Evolutionary conservation across 2,888 invertebrate species (phyloP), one percentile per base, ranked within the genome.

Genomic region (Drosophila neonasuta): DNA sequence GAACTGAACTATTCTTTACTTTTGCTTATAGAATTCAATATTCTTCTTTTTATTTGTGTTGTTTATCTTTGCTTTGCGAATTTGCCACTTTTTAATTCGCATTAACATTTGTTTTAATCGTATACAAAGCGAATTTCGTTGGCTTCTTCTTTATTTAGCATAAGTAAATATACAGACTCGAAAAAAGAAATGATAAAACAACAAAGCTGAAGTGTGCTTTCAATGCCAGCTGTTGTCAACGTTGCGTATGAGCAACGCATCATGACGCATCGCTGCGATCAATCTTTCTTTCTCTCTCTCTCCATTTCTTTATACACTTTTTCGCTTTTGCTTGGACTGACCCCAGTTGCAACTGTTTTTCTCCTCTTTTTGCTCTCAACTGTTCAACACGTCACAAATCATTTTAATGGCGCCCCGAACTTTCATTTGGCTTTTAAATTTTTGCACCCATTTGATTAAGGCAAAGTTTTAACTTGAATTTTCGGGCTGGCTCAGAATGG

Each of bases 371-470:
- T 17, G 11, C 42, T 20, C 42, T 20, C 55, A 20, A 20, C 48
- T 36, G 15, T 9, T 58, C 39, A 42, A 55, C 69, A 51, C 69
- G 67, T 70, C 70, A 68, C 70, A 75, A 80, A 78, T 80, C 79
- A 80, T 83, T 83, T 78, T 75, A 65, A 77, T 79, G 74, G 60
- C 61, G 34, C 56, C 56, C 65, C 74, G 74, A 58, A 81, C 73
- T 70, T 64, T 68, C 59, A 75, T 69, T 80, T 80, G 71, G 67
- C 78, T 68, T 75, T 74, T 62, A 74, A 76, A 69, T 76, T 61
- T 61, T 68, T 46, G 29, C 64, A 57, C 54, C 63, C 78, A 78
- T 78, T 85, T 82, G 78, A 83, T 86, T 83, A 80, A 83, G 77
- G 54, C 63, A 57, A 60, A 65, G 45, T 55, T 55, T 39, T 46